These are phyloP conservation scores for Odocoileus virginianus DNA, from an alignment of 2,113 vertebrate genomes.

Conservation along the genomic window DNA sequence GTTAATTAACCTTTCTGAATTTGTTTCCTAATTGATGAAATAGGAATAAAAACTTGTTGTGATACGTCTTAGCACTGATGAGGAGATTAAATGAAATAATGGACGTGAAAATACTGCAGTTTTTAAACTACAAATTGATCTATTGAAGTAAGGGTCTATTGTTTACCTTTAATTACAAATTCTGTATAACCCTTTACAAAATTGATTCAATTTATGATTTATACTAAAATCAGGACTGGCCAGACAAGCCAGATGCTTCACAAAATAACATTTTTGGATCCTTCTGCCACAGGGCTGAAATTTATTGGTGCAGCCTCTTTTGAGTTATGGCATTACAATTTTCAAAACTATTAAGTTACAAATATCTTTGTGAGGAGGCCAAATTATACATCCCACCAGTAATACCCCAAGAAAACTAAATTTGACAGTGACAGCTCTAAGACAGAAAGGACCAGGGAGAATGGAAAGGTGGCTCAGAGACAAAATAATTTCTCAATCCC, in stretches of 20 bases:
- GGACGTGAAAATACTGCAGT: neutral
- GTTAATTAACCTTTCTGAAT: neutral
- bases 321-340: neutral
- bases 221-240: neutral
- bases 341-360: conserved; percentile 38
- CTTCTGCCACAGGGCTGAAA: neutral
- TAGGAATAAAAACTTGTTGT: neutral
- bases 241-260: neutral
- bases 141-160: neutral
- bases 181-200: neutral
- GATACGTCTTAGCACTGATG: neutral
- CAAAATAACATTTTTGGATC: neutral
- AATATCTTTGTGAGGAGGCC: neutral
- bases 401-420: conserved; percentile 2
- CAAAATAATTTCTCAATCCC: neutral
- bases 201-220: neutral
- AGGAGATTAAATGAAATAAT: conserved; percentile 19
- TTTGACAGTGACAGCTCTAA: neutral
- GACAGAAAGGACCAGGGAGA: neutral
- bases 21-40: conserved; percentile 22
- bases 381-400: neutral
- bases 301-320: neutral
- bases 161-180: neutral
- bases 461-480: neutral
- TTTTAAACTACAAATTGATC: conserved; percentile 12